Evolutionary conservation across 2,888 invertebrate genomes (phyloP).

Genomic region (Zaprionus obscuricornis): DNA sequence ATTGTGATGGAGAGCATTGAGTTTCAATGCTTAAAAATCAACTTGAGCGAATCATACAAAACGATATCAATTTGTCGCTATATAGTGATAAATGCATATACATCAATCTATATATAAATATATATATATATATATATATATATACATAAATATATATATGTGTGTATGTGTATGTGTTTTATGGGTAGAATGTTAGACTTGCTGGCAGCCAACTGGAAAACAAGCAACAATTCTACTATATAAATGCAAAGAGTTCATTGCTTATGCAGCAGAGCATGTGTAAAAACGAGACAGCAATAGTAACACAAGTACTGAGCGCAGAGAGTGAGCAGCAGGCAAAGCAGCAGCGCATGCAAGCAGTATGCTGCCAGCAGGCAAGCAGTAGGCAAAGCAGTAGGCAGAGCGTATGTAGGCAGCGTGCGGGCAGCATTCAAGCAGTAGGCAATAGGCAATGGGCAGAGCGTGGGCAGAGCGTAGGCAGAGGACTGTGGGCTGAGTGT

Average conservation of each 20-base stretch:
- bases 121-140: constrained; percentile 6
- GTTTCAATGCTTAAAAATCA: constrained; percentile 74
- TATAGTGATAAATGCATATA: constrained; percentile 61
- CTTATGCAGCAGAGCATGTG: constrained; percentile 18
- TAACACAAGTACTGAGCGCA: constrained; percentile 27
- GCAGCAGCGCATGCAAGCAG: constrained; percentile 1
- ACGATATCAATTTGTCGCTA: constrained; percentile 78
- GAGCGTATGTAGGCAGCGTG: too few relatives aligned
- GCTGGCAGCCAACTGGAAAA: constrained; percentile 82
- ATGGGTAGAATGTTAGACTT: constrained; percentile 10
- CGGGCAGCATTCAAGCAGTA: too few relatives aligned
- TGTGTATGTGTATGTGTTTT: constrained; percentile 5
- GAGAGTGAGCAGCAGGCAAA: not conserved
- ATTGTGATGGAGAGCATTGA: constrained; percentile 49
- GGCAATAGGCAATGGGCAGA: too few relatives aligned
- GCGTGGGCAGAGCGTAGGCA: too few relatives aligned
- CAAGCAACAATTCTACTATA: constrained; percentile 76
- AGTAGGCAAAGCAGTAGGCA: too few relatives aligned
- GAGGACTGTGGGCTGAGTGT: too few relatives aligned
- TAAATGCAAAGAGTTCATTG: constrained; percentile 37
- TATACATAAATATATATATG: not conserved
- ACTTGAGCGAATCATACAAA: constrained; percentile 77
- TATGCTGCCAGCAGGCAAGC: not conserved
- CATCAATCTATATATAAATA: constrained; percentile 27
- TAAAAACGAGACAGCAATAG: constrained; percentile 49